Conservation (phyloP, 2,888 invertebrate species). For the Drosophila stalkeri region DNA sequence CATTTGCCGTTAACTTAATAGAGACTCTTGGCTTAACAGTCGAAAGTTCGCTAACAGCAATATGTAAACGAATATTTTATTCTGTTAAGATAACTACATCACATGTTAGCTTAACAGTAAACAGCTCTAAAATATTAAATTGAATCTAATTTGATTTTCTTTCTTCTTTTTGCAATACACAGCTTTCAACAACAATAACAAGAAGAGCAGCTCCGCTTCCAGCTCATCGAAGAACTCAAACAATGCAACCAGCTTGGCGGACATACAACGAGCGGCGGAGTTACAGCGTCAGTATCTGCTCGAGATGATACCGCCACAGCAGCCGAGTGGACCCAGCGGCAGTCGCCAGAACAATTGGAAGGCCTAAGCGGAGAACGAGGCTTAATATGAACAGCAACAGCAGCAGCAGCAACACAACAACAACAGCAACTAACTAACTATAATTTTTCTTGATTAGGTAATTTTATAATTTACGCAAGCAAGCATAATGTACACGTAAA, state of each 20-base stretch:
- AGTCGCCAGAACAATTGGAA: slow-evolving; percentile 86
- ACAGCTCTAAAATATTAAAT: not conserved
- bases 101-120: not conserved
- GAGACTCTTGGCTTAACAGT: not conserved
- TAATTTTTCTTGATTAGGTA: slow-evolving; percentile 75
- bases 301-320: slow-evolving; percentile 94
- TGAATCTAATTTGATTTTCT: not conserved
- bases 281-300: slow-evolving; percentile 97
- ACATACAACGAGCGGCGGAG: slow-evolving; percentile 94
- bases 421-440: slow-evolving; percentile 43
- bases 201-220: slow-evolving; percentile 81
- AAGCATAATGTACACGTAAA: slow-evolving; percentile 69
- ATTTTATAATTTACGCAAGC: slow-evolving; percentile 72
- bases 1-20: not conserved
- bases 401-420: slow-evolving; percentile 3
- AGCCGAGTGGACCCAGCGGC: slow-evolving; percentile 83
- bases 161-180: not conserved
- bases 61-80: no score
- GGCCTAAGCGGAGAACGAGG: slow-evolving; percentile 72
- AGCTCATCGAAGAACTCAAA: slow-evolving; percentile 79
- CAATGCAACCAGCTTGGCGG: slow-evolving; percentile 87
- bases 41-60: no score
- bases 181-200: slow-evolving; percentile 80
- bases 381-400: slow-evolving; percentile 4
- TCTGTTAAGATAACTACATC: not conserved